Evolutionary conservation across 1,140 invertebrate species (phyloP).

Genomic region (Atta cephalotes): DNA sequence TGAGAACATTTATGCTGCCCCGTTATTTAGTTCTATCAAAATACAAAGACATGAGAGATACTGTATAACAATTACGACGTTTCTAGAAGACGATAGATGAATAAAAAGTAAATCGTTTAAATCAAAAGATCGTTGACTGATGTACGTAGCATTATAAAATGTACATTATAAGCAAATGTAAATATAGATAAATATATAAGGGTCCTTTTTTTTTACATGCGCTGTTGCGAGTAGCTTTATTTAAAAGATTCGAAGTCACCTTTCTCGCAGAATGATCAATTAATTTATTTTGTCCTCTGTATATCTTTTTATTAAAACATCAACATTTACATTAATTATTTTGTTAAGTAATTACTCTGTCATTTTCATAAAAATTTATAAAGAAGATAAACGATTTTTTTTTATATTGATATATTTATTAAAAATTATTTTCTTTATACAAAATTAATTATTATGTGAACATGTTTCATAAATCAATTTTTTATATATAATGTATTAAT

Average conservation of each 20-base stretch:
- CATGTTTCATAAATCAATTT: not conserved
- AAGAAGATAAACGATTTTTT: not conserved
- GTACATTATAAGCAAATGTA: slow-evolving; percentile 50
- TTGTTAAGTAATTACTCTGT: not conserved
- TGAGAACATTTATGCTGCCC: slow-evolving; percentile 4
- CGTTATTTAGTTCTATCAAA: slow-evolving; percentile 45
- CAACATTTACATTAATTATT: slow-evolving; percentile 13
- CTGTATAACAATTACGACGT: slow-evolving; percentile 40
- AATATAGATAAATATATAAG: slow-evolving; percentile 44
- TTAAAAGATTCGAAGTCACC: not conserved
- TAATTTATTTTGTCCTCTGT: slow-evolving; percentile 1
- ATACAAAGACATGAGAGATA: not conserved
- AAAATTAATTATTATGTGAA: not conserved
- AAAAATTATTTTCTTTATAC: not conserved
- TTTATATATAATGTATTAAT: not conserved
- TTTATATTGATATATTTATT: not conserved
- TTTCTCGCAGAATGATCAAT: not conserved
- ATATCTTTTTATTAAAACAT: not conserved
- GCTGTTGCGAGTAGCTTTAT: slow-evolving; percentile 15
- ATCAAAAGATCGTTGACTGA: slow-evolving; percentile 54
- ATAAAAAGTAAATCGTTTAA: slow-evolving; percentile 46
- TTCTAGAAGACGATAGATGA: slow-evolving; percentile 41
- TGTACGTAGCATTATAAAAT: slow-evolving; percentile 29
- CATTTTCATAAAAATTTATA: not conserved
- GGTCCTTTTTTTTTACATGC: slow-evolving; percentile 37